Evolutionary conservation across 2,888 invertebrate species (phyloP).

Genomic region (Drosophila falleni): DNA sequence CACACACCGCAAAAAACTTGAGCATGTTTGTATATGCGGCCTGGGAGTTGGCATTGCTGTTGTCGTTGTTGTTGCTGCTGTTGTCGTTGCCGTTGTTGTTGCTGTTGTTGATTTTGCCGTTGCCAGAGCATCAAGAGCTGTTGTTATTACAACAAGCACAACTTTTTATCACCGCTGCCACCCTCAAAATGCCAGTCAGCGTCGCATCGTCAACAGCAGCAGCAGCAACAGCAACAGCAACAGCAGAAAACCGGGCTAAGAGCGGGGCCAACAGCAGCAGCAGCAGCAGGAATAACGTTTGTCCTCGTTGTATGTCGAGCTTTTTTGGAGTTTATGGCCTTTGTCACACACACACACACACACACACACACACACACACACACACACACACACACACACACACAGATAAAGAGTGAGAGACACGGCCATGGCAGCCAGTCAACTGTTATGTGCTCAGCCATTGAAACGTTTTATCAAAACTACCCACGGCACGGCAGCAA

Average conservation of each 20-base stretch:
- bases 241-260: conserved; percentile 34
- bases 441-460: conserved; percentile 79
- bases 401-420: conserved; percentile 39
- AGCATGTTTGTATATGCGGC: conserved; percentile 51
- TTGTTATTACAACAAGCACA: conserved; percentile 78
- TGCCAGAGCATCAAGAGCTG: conserved; percentile 63
- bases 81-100: conserved; percentile 21
- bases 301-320: conserved; percentile 68
- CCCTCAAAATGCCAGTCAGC: conserved; percentile 77
- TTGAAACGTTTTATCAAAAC: conserved; percentile 80
- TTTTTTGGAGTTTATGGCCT: conserved; percentile 73
- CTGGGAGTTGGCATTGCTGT: conserved; percentile 53
- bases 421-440: conserved; percentile 72
- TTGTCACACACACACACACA: conserved; percentile 64
- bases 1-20: conserved; percentile 37
- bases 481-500: conserved; percentile 63
- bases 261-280: conserved; percentile 32
- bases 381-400: conserved; percentile 16
- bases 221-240: conserved; percentile 25
- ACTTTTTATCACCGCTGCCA: conserved; percentile 79
- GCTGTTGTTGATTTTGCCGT: conserved; percentile 43
- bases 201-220: conserved; percentile 74
- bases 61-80: conserved; percentile 33
- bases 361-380: conserved; percentile 50
- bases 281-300: conserved; percentile 57